Conservation (phyloP, 2,888 invertebrate species). For the Microplitis manilae region DNA sequence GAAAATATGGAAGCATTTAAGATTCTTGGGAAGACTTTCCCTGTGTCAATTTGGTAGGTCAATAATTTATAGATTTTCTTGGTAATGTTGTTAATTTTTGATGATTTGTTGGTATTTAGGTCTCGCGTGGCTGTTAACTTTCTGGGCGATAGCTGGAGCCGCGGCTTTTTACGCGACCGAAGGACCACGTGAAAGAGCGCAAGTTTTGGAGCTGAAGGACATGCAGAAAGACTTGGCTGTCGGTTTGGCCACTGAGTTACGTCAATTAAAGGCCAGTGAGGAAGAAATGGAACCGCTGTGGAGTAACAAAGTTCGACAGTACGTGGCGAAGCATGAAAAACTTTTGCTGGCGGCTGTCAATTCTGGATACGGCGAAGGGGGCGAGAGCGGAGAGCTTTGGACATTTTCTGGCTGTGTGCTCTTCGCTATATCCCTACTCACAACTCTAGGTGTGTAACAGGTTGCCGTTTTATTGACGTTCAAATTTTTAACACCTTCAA, state of each 20-base stretch:
- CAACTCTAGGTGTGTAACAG: constrained; percentile 76
- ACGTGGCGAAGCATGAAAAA: constrained; percentile 75
- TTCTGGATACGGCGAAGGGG: constrained; percentile 74
- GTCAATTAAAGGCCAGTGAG: constrained; percentile 74
- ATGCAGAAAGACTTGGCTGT: constrained; percentile 78
- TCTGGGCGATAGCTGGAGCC: constrained; percentile 79
- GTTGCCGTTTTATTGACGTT: background rate
- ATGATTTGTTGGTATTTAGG: constrained; percentile 65
- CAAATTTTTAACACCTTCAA: background rate
- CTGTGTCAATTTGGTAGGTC: constrained; percentile 65
- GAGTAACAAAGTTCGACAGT: constrained; percentile 76
- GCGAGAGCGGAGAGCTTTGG: constrained; percentile 76
- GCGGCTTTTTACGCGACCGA: constrained; percentile 79
- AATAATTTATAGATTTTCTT: constrained; percentile 25
- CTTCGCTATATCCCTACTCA: constrained; percentile 80
- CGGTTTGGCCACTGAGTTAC: constrained; percentile 77
- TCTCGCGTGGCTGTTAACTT: constrained; percentile 74
- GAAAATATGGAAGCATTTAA: constrained; percentile 59
- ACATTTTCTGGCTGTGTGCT: constrained; percentile 80
- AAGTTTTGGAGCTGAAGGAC: constrained; percentile 74
- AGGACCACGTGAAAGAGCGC: constrained; percentile 77
- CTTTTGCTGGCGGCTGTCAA: constrained; percentile 75
- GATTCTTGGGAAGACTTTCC: constrained; percentile 64
- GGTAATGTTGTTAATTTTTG: background rate
- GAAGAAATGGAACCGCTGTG: constrained; percentile 74